Evolutionary conservation across 37 sponge, comb jelly and placozoan genomes (phyloP).

Genomic region (Ephydatia muelleri): DNA sequence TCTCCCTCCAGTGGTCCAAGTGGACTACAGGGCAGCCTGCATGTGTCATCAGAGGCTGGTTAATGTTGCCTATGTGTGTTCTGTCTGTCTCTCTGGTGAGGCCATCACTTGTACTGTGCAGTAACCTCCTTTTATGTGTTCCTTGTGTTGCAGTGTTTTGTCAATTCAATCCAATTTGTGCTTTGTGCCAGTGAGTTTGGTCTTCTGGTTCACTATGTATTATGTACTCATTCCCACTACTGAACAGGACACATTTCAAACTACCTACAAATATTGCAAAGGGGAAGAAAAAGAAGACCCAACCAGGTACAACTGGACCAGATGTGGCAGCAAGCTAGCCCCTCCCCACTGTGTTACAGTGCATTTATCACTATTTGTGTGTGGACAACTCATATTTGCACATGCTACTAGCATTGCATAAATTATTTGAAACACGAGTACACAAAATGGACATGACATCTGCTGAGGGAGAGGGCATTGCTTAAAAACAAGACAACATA

Average conservation of each 20-base stretch:
- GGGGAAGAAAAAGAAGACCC: slow-evolving; percentile 31
- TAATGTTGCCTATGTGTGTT: slow-evolving; percentile 87
- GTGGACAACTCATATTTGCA: too few species aligned
- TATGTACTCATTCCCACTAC: background rate
- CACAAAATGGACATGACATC: too few species aligned
- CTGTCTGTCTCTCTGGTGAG: slow-evolving; percentile 93
- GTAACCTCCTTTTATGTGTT: background rate
- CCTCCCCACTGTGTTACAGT: too few species aligned
- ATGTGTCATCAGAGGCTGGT: slow-evolving; percentile 87
- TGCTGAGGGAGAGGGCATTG: too few species aligned
- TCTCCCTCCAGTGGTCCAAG: slow-evolving; percentile 54
- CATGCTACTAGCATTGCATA: too few species aligned
- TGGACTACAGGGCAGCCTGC: slow-evolving; percentile 95
- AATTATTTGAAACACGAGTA: too few species aligned
- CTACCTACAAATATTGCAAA: slow-evolving; percentile 30
- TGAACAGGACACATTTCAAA: slow-evolving; percentile 76
- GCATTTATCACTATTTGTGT: too few species aligned
- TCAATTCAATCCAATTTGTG: slow-evolving; percentile 84
- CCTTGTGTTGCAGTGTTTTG: slow-evolving; percentile 75
- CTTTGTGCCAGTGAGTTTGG: slow-evolving; percentile 78
- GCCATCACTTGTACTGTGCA: background rate
- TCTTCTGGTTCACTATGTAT: background rate
- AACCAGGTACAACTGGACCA: too few species aligned
- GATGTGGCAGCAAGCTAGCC: too few species aligned
- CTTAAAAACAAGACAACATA: too few species aligned